Evolutionary conservation across 2,113 vertebrate species (phyloP).

Genomic region (Indicator indicator): DNA sequence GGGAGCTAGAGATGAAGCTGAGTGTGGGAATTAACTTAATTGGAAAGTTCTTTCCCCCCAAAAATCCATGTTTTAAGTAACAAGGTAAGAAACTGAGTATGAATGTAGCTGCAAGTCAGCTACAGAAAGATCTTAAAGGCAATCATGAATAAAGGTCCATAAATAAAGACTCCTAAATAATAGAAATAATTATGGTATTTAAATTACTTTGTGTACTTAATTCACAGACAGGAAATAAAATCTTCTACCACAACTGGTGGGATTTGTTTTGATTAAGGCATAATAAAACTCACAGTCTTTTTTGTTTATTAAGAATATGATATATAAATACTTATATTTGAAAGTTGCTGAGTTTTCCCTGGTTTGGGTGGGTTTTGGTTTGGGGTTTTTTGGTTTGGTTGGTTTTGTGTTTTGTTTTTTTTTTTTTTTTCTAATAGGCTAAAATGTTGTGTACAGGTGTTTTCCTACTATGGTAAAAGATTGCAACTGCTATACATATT

Average conservation of each 20-base stretch:
- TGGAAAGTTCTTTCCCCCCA: neutral
- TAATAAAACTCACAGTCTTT: neutral
- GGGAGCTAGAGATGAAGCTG: neutral
- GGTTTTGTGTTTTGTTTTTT: no score
- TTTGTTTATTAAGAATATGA: neutral
- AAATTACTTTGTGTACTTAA: neutral
- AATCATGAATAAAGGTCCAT: neutral
- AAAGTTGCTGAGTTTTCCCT: neutral
- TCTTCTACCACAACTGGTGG: neutral
- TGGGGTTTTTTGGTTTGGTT: no score
- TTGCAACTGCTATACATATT: neutral
- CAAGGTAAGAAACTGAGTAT: neutral
- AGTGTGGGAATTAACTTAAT: neutral
- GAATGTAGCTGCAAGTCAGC: neutral
- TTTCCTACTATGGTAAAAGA: neutral
- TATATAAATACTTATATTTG: neutral
- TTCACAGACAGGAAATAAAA: neutral
- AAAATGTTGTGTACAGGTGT: neutral
- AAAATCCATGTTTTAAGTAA: neutral
- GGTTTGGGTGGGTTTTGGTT: no score
- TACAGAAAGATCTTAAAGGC: neutral
- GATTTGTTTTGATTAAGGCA: neutral
- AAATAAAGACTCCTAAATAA: neutral
- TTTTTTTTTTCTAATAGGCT: neutral
- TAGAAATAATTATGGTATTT: neutral